Percentiles rank a stretch among this genome's conserved stretches.
Evolutionary conservation across 2,888 invertebrate species (phyloP).

Genomic region (Volucella zonaria): DNA sequence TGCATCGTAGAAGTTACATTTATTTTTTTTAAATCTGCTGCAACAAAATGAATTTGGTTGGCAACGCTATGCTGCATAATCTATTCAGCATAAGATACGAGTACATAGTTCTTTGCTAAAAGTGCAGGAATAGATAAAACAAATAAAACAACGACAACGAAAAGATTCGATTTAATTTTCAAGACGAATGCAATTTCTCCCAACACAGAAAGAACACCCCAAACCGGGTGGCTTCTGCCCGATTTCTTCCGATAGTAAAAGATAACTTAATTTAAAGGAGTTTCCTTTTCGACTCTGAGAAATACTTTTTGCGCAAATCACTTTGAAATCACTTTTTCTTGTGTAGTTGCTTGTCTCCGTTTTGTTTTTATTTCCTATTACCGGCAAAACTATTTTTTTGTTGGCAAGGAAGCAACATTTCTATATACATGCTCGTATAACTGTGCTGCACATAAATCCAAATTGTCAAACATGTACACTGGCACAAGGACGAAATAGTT

Average conservation of each 20-base stretch:
- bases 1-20: too few relatives aligned
- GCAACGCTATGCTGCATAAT: slow-evolving; percentile 28
- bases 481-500: slow-evolving; percentile 49
- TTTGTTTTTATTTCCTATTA: slow-evolving; percentile 7
- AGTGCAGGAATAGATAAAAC: slow-evolving; percentile 32
- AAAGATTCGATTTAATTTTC: slow-evolving; percentile 70
- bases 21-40: too few relatives aligned
- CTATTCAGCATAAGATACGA: slow-evolving; percentile 1
- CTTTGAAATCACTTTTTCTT: slow-evolving; percentile 61
- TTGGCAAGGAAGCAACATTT: background rate
- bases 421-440: slow-evolving; percentile 32
- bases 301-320: slow-evolving; percentile 53
- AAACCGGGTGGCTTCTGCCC: background rate
- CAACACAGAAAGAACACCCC: background rate
- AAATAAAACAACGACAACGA: slow-evolving; percentile 54
- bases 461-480: slow-evolving; percentile 59
- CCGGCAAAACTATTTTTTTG: slow-evolving; percentile 1
- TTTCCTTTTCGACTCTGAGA: slow-evolving; percentile 54
- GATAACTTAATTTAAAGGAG: slow-evolving; percentile 67
- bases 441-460: slow-evolving; percentile 42
- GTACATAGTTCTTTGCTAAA: slow-evolving; percentile 4
- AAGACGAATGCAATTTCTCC: slow-evolving; percentile 61
- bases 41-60: too few relatives aligned
- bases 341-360: slow-evolving; percentile 31
- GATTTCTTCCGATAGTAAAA: slow-evolving; percentile 12